These are phyloP conservation scores for Cyphomyrus plagiostoma DNA, from an alignment of 2,113 vertebrate species.

Conservation along the genomic window DNA sequence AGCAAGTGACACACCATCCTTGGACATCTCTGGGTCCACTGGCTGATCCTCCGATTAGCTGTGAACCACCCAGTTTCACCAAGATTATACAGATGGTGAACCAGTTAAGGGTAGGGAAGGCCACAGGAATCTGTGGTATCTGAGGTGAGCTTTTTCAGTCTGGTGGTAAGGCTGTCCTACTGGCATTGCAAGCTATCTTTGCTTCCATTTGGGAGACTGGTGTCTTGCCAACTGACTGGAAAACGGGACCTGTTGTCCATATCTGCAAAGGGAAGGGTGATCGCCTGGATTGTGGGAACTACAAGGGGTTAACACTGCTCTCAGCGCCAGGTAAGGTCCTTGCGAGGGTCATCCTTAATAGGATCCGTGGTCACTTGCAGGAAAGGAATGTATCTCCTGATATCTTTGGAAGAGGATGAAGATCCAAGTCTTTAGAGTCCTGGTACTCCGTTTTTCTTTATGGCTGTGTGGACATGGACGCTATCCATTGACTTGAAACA, in stretches of 20 bases:
- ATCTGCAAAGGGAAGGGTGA: background rate
- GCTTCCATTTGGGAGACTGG: background rate
- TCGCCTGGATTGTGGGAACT: background rate
- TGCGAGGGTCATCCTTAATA: background rate
- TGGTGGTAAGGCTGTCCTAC: background rate
- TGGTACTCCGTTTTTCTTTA: background rate
- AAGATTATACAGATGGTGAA: background rate
- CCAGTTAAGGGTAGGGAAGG: background rate
- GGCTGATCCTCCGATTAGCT: background rate
- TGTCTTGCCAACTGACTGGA: background rate
- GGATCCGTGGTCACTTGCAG: background rate
- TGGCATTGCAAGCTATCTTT: background rate
- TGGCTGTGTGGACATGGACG: background rate
- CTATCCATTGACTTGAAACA: background rate
- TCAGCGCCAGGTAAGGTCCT: background rate
- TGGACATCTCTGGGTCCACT: background rate
- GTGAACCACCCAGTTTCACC: background rate
- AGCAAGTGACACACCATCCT: too few relatives aligned
- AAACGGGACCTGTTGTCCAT: background rate
- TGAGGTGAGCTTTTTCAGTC: background rate
- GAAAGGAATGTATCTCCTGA: background rate
- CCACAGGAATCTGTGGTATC: background rate
- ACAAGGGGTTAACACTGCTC: background rate
- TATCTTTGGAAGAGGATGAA: background rate
- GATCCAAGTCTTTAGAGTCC: background rate